A percentile compares a stretch with the other conserved stretches of the same genome.
These are phyloP conservation scores for Amiota mariae DNA, from an alignment of 2,888 invertebrate species.

Conservation along the genomic window DNA sequence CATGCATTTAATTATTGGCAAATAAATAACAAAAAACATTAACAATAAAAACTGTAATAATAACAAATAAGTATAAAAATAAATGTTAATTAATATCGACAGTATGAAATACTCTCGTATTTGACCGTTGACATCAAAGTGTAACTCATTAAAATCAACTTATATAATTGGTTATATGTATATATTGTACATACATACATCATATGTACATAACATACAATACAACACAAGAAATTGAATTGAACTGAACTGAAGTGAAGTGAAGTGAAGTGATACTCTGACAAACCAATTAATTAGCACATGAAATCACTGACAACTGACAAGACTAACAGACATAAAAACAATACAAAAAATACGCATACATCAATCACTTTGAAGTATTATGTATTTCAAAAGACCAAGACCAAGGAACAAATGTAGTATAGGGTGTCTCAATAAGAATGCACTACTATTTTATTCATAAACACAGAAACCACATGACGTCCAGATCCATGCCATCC, in stretches of 20 bases:
- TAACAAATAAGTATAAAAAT: slow-evolving; percentile 45
- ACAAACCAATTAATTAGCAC: slow-evolving; percentile 53
- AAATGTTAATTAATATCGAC: slow-evolving; percentile 31
- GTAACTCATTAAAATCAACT: not conserved
- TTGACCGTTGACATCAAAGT: not conserved
- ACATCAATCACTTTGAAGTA: too few relatives aligned
- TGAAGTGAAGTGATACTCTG: not conserved
- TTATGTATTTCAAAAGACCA: too few relatives aligned
- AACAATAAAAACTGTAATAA: slow-evolving; percentile 39
- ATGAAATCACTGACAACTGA: slow-evolving; percentile 32
- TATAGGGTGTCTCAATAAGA: too few relatives aligned
- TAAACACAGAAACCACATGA: too few relatives aligned
- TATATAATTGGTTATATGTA: not conserved
- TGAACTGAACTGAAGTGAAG: too few relatives aligned
- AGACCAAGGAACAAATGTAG: too few relatives aligned
- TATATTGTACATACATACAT: too few relatives aligned
- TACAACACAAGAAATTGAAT: too few relatives aligned
- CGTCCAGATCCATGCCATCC: too few relatives aligned
- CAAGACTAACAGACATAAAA: slow-evolving; percentile 19
- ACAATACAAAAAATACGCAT: too few relatives aligned
- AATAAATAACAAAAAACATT: not conserved
- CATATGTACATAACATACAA: slow-evolving; percentile 22
- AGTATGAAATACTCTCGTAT: not conserved
- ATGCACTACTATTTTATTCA: too few relatives aligned
- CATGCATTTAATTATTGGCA: slow-evolving; percentile 8